A percentile compares a stretch with the other conserved stretches of the same genome.
Conservation (phyloP, 2,888 invertebrate species). For the Tetranychus truncatus region DNA sequence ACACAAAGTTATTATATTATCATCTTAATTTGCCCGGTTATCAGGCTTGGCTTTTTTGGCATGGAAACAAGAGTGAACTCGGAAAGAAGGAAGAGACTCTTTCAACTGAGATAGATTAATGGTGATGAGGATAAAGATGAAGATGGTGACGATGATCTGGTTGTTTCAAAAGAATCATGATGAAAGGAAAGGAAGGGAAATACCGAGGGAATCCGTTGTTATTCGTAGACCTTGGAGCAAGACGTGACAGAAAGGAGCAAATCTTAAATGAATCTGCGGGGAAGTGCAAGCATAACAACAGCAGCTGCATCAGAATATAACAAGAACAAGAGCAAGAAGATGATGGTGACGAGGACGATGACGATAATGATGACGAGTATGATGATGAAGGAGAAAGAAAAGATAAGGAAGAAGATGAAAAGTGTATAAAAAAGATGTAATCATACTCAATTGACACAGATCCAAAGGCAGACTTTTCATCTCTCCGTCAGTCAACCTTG, state of each 20-base stretch:
- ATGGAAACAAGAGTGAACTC: neutral
- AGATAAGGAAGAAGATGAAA: conserved; percentile 8
- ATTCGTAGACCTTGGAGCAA: neutral
- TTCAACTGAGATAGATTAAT: neutral
- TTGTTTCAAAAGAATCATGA: neutral
- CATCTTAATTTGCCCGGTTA: too few relatives aligned
- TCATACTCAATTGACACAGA: neutral
- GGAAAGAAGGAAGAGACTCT: neutral
- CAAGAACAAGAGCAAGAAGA: too few relatives aligned
- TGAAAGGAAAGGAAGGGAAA: neutral
- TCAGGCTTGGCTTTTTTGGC: neutral
- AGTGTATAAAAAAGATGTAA: neutral
- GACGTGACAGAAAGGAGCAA: neutral
- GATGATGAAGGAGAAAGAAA: neutral
- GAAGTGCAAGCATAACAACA: too few relatives aligned
- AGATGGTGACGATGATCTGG: neutral
- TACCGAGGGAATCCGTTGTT: neutral
- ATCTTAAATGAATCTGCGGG: neutral
- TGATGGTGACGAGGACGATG: neutral
- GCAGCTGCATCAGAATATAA: too few relatives aligned
- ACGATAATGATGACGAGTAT: neutral
- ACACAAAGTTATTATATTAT: too few relatives aligned
- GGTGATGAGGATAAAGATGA: neutral
- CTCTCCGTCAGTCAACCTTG: neutral
- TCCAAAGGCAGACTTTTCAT: neutral